A percentile compares a stretch with the other conserved stretches of the same genome.
phyloP scores from a whole-genome alignment of 2,113 vertebrate genomes.

The Andinoacara biseriatus region DNA sequence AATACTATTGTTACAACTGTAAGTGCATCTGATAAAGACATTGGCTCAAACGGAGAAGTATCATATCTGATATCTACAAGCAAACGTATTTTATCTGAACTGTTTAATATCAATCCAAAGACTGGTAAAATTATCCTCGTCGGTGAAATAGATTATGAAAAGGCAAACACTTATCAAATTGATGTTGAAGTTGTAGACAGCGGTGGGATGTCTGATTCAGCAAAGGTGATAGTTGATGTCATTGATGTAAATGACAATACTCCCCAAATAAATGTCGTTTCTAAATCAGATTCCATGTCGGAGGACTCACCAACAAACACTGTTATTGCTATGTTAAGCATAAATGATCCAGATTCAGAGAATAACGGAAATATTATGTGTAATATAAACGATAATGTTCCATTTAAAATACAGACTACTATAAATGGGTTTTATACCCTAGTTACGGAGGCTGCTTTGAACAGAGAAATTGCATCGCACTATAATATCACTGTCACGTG shows the following conservation, averaged over 20 bases:
- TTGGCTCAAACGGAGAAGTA: slow-evolving; percentile 76
- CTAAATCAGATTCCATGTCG: slow-evolving; percentile 55
- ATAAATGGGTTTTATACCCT: slow-evolving; percentile 75
- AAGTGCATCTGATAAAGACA: slow-evolving; percentile 80
- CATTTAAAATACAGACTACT: slow-evolving; percentile 63
- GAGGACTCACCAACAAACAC: slow-evolving; percentile 55
- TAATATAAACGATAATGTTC: slow-evolving; percentile 36
- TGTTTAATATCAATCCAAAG: slow-evolving; percentile 72
- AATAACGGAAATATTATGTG: slow-evolving; percentile 66
- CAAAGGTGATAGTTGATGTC: slow-evolving; percentile 76
- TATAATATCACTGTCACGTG: slow-evolving; percentile 63
- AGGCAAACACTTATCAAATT: slow-evolving; percentile 63
- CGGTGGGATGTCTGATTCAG: slow-evolving; percentile 66
- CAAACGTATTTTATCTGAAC: slow-evolving; percentile 33
- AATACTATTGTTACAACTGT: slow-evolving; percentile 65
- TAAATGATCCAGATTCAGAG: slow-evolving; percentile 66
- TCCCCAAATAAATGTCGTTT: slow-evolving; percentile 73
- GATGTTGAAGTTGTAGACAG: slow-evolving; percentile 77
- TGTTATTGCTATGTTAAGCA: slow-evolving; percentile 61
- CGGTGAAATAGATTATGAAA: slow-evolving; percentile 79
- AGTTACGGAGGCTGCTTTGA: slow-evolving; percentile 57
- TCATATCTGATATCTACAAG: slow-evolving; percentile 74
- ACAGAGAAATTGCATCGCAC: slow-evolving; percentile 42
- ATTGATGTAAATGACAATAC: slow-evolving; percentile 80
- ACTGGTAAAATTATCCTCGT: slow-evolving; percentile 71